Evolutionary conservation across 2,797 vertebrate genomes (phyloP).

Genomic region (Pterois miles): DNA sequence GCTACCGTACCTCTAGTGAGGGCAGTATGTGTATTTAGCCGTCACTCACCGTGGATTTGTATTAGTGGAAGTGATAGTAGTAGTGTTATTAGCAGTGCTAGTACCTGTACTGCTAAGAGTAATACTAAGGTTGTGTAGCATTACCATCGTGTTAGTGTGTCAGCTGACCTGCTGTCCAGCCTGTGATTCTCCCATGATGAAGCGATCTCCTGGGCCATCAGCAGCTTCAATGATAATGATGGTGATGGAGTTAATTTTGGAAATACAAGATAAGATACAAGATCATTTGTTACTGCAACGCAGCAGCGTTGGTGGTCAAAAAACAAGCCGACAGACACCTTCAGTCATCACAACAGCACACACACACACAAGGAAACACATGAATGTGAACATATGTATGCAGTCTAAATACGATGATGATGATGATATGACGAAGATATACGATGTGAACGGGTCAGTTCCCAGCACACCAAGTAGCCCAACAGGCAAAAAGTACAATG

Average conservation of each 20-base stretch:
- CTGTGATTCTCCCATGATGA: constrained; percentile 98
- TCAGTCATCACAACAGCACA: no score
- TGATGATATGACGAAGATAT: no score
- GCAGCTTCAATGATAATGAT: constrained; percentile 85
- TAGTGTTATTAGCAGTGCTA: background rate
- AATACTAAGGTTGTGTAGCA: background rate
- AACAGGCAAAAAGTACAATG: no score
- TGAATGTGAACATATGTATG: no score
- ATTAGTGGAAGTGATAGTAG: background rate
- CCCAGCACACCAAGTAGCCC: no score
- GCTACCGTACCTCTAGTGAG: background rate
- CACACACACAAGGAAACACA: no score
- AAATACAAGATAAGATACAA: background rate
- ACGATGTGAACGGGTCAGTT: no score
- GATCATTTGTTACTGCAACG: background rate
- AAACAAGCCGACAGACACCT: no score
- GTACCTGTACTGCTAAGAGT: background rate
- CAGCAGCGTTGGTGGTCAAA: background rate
- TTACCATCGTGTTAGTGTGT: constrained; percentile 16
- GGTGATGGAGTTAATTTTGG: constrained; percentile 27
- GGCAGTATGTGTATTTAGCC: background rate
- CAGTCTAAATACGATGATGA: no score
- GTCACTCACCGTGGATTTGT: background rate
- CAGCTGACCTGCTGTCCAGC: constrained; percentile 95
- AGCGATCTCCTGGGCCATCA: constrained; percentile 97